Conservation (phyloP, 2,113 vertebrate genomes). For the Rhombomys opimus region DNA sequence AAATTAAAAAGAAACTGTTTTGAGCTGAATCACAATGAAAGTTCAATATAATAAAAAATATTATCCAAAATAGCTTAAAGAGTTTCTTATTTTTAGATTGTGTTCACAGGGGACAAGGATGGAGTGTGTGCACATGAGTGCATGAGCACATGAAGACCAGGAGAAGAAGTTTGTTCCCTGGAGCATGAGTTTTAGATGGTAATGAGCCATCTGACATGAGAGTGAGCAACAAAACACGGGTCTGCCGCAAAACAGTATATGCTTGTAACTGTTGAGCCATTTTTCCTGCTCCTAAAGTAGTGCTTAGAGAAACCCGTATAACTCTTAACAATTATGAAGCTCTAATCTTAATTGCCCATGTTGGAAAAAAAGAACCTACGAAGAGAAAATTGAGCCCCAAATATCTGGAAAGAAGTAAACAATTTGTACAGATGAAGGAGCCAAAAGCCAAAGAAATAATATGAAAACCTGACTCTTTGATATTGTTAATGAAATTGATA, state of each 20-base stretch:
- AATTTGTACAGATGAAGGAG: not conserved
- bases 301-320: not conserved
- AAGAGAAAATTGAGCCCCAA: not conserved
- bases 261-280: not conserved
- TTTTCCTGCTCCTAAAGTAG: not conserved
- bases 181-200: not conserved
- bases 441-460: not conserved
- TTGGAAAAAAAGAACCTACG: not conserved
- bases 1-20: not conserved
- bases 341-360: not conserved
- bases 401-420: not conserved
- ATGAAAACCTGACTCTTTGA: not conserved
- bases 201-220: not conserved
- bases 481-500: slow-evolving; percentile 33
- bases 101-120: not conserved
- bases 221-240: not conserved
- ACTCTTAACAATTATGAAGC: not conserved
- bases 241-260: not conserved
- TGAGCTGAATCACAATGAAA: not conserved
- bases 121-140: not conserved
- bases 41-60: not conserved
- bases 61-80: not conserved
- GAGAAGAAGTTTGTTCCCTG: not conserved
- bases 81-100: not conserved
- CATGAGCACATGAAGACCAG: too few relatives aligned